phyloP scores from a whole-genome alignment of 2,888 invertebrate genomes.

The Lissonota sp. region DNA sequence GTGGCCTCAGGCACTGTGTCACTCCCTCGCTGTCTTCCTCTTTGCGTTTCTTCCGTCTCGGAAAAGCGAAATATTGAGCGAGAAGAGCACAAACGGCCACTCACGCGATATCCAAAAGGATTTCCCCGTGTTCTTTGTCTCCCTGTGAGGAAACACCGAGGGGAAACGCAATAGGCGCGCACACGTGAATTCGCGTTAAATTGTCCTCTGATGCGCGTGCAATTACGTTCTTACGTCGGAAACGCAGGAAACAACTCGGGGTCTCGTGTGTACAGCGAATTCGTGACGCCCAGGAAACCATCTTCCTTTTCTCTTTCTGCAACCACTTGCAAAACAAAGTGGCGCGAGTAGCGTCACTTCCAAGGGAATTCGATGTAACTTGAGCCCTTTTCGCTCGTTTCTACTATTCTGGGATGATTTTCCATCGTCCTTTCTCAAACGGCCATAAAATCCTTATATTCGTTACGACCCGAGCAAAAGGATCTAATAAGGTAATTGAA shows the following conservation, averaged over 20 bases:
- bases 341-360: too few species aligned
- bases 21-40: conserved; percentile 7
- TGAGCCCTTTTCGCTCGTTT: not conserved
- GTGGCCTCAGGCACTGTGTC: conserved; percentile 10
- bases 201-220: conserved; percentile 65
- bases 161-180: not conserved
- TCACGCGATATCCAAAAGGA: conserved; percentile 19
- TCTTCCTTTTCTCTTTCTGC: not conserved
- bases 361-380: too few species aligned
- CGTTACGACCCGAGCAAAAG: conserved; percentile 6
- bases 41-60: conserved; percentile 34
- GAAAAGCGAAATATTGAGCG: conserved; percentile 30
- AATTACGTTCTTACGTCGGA: conserved; percentile 63
- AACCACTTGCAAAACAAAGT: not conserved
- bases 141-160: conserved; percentile 21
- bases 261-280: not conserved
- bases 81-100: conserved; percentile 12
- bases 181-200: conserved; percentile 62
- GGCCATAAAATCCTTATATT: conserved; percentile 13
- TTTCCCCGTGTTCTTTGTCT: conserved; percentile 29
- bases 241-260: conserved; percentile 49
- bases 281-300: conserved; percentile 18
- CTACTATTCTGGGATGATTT: not conserved
- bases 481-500: conserved; percentile 41
- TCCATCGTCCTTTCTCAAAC: not conserved